Percentiles rank a stretch among this genome's conserved stretches.
Conservation (phyloP, 2,888 invertebrate genomes). For the Nematopogon swammerdamellus region DNA sequence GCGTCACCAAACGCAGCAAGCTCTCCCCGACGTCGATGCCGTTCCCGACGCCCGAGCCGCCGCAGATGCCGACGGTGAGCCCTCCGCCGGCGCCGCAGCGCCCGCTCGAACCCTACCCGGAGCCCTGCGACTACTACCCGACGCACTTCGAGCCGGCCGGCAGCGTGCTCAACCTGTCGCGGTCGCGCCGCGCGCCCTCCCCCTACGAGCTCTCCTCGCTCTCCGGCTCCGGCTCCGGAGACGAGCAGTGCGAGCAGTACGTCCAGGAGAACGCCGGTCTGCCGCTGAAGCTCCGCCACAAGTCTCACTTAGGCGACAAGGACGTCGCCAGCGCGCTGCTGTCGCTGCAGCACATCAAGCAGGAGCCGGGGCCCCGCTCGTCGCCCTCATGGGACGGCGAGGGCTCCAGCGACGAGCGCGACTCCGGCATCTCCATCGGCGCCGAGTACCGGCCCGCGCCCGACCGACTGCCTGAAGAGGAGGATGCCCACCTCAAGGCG, state of each 20-base stretch:
- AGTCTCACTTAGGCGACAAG: constrained; percentile 85
- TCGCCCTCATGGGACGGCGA: constrained; percentile 87
- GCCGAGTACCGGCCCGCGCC: constrained; percentile 58
- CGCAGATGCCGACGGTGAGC: constrained; percentile 45
- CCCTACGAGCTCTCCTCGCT: constrained; percentile 82
- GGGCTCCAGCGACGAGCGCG: constrained; percentile 86
- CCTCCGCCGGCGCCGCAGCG: constrained; percentile 53
- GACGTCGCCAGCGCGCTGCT: constrained; percentile 81
- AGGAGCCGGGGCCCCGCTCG: constrained; percentile 76
- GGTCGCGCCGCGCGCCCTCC: constrained; percentile 62
- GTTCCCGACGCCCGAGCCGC: constrained; percentile 54
- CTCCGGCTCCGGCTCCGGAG: constrained; percentile 57
- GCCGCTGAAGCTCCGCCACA: constrained; percentile 88
- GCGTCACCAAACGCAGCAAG: constrained; percentile 72
- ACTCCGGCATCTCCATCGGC: constrained; percentile 84
- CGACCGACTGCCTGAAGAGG: constrained; percentile 50
- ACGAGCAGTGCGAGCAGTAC: constrained; percentile 47
- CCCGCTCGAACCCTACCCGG: constrained; percentile 49
- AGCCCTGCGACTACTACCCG: constrained; percentile 48
- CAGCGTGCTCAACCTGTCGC: constrained; percentile 70
- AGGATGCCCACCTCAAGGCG: constrained; percentile 75
- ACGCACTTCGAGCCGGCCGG: constrained; percentile 59
- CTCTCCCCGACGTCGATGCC: constrained; percentile 46
- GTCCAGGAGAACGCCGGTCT: constrained; percentile 73
- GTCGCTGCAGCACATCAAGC: constrained; percentile 83